Conservation (phyloP, 2,797 vertebrate genomes). For the Xiphorhynchus erythropygius region DNA sequence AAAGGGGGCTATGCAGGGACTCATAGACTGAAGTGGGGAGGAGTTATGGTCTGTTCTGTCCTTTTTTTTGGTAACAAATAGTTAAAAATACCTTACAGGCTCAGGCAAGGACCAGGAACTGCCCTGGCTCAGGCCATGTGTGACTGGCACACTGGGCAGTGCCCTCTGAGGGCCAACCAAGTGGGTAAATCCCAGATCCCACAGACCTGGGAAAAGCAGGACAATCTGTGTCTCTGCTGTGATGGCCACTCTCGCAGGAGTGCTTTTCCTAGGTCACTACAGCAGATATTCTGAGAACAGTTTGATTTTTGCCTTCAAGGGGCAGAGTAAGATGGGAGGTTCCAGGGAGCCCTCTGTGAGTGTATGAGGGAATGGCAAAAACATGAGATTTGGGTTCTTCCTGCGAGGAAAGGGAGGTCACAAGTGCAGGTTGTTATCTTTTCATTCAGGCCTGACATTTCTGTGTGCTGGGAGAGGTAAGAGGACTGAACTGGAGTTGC, state of each 20-base stretch:
- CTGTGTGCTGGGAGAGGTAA: background rate
- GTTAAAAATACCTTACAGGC: background rate
- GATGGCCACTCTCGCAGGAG: background rate
- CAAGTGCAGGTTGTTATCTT: background rate
- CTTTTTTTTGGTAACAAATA: background rate
- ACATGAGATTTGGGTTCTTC: background rate
- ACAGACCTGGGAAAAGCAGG: background rate
- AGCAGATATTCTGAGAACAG: background rate
- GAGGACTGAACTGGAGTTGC: background rate
- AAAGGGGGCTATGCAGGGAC: background rate
- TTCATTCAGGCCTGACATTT: background rate
- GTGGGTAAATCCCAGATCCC: background rate
- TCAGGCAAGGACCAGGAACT: background rate
- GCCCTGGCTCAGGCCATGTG: background rate
- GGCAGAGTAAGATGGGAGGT: background rate
- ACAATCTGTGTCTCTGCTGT: background rate
- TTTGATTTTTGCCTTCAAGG: background rate
- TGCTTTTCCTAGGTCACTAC: background rate
- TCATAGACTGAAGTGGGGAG: background rate
- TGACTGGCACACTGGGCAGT: background rate
- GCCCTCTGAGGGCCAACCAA: background rate
- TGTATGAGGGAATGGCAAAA: background rate
- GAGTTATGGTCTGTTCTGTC: background rate
- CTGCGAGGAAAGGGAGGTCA: background rate
- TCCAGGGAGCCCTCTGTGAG: background rate